Conservation (phyloP, 2,113 vertebrate genomes). For the Rhodinocichla rosea region DNA sequence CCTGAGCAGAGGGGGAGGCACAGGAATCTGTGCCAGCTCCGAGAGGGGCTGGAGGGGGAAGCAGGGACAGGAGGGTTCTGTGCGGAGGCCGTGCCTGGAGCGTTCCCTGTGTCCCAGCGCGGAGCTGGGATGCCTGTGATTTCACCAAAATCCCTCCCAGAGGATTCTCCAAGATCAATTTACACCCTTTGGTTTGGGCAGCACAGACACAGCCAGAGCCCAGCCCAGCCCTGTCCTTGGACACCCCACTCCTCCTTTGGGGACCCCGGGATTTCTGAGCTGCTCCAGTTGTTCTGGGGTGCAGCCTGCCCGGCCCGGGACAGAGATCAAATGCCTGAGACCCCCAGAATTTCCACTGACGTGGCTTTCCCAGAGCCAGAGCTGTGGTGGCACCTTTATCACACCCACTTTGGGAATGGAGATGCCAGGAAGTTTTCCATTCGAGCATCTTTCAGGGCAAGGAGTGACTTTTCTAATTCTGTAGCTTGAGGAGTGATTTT, state of each 20-base stretch:
- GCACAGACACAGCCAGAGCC: neutral
- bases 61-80: neutral
- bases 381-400: accelerated
- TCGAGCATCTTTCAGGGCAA: neutral
- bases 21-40: neutral
- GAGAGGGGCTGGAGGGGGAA: neutral
- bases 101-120: neutral
- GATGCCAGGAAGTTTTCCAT: neutral
- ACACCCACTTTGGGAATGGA: neutral
- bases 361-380: neutral
- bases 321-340: neutral
- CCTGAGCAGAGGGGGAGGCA: neutral
- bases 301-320: neutral
- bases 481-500: neutral
- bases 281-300: neutral
- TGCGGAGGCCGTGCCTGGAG: neutral
- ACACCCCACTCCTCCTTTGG: accelerated
- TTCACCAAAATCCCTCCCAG: neutral
- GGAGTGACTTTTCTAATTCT: neutral
- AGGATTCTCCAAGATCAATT: neutral
- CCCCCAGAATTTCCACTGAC: neutral
- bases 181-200: neutral
- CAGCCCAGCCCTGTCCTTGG: neutral
- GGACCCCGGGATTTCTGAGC: neutral
- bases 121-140: neutral